Evolutionary conservation across 2,113 vertebrate genomes (phyloP), one percentile per base, ranked within the genome.

Genomic region (Chloroceryle aenea): DNA sequence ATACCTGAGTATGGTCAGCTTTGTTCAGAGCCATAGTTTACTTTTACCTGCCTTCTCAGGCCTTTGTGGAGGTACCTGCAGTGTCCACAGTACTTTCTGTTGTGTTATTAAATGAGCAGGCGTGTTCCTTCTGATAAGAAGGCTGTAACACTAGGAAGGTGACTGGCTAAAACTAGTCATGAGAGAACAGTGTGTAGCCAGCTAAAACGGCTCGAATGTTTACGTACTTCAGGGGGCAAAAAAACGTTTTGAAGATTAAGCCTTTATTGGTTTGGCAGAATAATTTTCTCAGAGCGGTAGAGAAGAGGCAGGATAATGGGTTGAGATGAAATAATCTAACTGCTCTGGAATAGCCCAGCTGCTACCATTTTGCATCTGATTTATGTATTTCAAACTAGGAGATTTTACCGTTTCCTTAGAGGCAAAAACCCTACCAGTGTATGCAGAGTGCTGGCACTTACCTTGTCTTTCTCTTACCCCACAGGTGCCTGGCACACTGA

Each of bases 401-500:
- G 55, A 61, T 80, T 55, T 75, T 87, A 86, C 14, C 19, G 45
- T 64, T 84, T 96, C 45, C 76, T 91, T 66, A 34, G 84, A 87
- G 87, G 92, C 88, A 79, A 13, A 69, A 84, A 53, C 59, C 58
- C 9, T 73, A 75, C 74, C 56, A 52, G 36, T 55, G 86, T 78
- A 64, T 89, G 64, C 32, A 15, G n/a, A 67, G 43, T 81, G 36
- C 21, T 36, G 45, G 55, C 55, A 48, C 29, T 76, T 96, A 92
- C 67, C 38, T 77, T 61, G 18, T 67, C 80, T 87, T 77, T 85
- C 45, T 97, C 58, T 97, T 92, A 36, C 75, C 96, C 96, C 43
- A 15, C 94, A 98, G 98, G 96, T 96, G 93, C 78, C 90, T 85
- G 85, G 84, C 94, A 94, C 55, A 47, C 74, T 14, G 86, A 94